Percentiles rank a stretch among this genome's conserved stretches.
phyloP scores from a whole-genome alignment of 2,113 vertebrate genomes.

The Campylomormyrus tamandua region DNA sequence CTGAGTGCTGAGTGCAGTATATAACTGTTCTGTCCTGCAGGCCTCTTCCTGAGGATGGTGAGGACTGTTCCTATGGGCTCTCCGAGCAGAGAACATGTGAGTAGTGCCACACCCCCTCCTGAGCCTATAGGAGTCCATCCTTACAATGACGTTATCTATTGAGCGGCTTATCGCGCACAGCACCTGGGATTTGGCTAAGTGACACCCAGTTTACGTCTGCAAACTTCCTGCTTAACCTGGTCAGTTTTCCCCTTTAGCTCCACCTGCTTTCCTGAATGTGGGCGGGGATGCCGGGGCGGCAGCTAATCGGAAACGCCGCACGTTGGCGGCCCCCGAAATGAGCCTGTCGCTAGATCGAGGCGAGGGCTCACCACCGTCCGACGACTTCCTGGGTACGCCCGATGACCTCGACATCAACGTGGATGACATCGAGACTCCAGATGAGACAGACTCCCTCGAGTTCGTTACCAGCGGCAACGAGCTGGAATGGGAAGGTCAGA shows the following conservation, averaged over 20 bases:
- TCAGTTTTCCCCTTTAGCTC: slow-evolving; percentile 57
- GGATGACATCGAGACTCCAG: slow-evolving; percentile 91
- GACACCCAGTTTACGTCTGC: not conserved
- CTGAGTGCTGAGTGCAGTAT: not conserved
- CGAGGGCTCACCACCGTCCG: slow-evolving; percentile 85
- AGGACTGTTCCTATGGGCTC: slow-evolving; percentile 72
- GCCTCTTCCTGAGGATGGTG: slow-evolving; percentile 77
- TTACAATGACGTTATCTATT: not conserved
- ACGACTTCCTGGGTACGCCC: slow-evolving; percentile 87
- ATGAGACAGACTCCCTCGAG: slow-evolving; percentile 91
- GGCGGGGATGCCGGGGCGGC: slow-evolving; percentile 38
- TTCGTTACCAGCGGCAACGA: slow-evolving; percentile 88
- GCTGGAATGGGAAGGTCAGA: slow-evolving; percentile 94
- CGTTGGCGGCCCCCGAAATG: slow-evolving; percentile 85
- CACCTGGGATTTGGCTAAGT: not conserved
- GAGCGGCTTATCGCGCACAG: not conserved
- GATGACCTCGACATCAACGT: slow-evolving; percentile 95
- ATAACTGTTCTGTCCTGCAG: slow-evolving; percentile 44
- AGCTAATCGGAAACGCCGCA: slow-evolving; percentile 76
- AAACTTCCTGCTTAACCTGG: not conserved
- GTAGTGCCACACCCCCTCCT: slow-evolving; percentile 30
- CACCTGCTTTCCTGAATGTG: slow-evolving; percentile 72
- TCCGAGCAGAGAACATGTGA: slow-evolving; percentile 72
- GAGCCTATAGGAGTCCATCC: not conserved
- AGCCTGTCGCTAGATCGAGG: slow-evolving; percentile 95